These are phyloP conservation scores for Euleptes europaea DNA, from an alignment of 2,113 vertebrate genomes.

Conservation along the genomic window DNA sequence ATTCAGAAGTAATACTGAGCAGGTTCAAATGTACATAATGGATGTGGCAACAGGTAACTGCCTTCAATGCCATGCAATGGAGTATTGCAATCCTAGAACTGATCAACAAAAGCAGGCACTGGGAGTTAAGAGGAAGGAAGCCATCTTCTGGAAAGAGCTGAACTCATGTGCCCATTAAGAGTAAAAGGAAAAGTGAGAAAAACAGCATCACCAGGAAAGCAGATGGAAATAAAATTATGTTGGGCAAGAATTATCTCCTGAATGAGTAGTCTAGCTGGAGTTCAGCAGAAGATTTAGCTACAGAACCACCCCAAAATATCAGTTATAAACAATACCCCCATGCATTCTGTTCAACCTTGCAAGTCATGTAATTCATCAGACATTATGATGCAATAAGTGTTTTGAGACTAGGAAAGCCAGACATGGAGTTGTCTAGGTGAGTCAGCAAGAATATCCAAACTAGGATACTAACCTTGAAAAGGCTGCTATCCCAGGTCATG, in stretches of 20 bases:
- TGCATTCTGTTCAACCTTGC: conserved; percentile 13
- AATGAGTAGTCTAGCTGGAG: conserved; percentile 10
- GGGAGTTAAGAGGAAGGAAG: not conserved
- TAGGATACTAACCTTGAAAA: not conserved
- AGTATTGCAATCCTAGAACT: not conserved
- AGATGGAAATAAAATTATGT: not conserved
- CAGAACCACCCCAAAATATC: not conserved
- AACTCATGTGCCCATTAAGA: not conserved
- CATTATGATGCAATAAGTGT: not conserved
- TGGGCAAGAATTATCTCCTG: conserved; percentile 15
- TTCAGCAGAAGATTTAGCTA: not conserved
- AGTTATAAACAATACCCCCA: not conserved
- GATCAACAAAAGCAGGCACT: not conserved
- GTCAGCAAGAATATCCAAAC: not conserved
- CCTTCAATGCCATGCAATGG: not conserved
- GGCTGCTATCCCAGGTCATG: not conserved
- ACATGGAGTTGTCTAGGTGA: not conserved
- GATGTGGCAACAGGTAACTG: not conserved
- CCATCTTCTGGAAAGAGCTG: not conserved
- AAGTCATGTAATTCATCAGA: not conserved
- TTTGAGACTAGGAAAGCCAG: not conserved
- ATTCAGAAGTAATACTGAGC: not conserved
- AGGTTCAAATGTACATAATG: not conserved
- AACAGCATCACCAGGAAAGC: not conserved
- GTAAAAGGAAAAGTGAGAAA: not conserved